Percentiles rank a stretch among this genome's conserved stretches.
Conservation (phyloP, 2,113 vertebrate species). For the Neolamprologus sp. region DNA sequence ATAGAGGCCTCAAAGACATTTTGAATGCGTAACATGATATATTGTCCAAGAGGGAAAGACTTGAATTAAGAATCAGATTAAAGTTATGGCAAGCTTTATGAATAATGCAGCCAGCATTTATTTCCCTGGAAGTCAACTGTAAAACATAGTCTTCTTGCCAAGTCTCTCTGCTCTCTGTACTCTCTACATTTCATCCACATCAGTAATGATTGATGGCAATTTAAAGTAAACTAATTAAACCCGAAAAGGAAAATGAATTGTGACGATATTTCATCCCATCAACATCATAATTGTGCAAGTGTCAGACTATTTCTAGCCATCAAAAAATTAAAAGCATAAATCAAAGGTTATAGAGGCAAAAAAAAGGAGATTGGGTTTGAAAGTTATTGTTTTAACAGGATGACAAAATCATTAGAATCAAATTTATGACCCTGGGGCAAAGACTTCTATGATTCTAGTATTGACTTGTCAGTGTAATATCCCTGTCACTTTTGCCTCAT, state of each 20-base stretch:
- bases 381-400: slow-evolving; percentile 64
- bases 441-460: slow-evolving; percentile 57
- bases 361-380: slow-evolving; percentile 53
- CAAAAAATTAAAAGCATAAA: slow-evolving; percentile 97
- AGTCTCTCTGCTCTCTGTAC: slow-evolving; percentile 50
- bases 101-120: slow-evolving; percentile 80
- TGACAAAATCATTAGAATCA: slow-evolving; percentile 85
- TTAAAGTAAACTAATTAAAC: slow-evolving; percentile 88
- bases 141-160: slow-evolving; percentile 73
- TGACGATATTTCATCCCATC: slow-evolving; percentile 79
- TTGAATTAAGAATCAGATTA: slow-evolving; percentile 63
- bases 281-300: slow-evolving; percentile 78
- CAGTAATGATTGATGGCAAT: slow-evolving; percentile 85
- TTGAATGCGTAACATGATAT: slow-evolving; percentile 28
- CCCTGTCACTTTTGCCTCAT: slow-evolving; percentile 43
- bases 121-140: slow-evolving; percentile 76
- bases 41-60: slow-evolving; percentile 41
- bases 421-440: slow-evolving; percentile 75
- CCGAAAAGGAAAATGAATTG: slow-evolving; percentile 86
- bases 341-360: slow-evolving; percentile 74
- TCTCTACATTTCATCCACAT: slow-evolving; percentile 80
- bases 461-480: slow-evolving; percentile 53
- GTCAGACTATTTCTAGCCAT: slow-evolving; percentile 81
- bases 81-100: slow-evolving; percentile 63
- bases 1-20: slow-evolving; percentile 22